Evolutionary conservation across 2,888 invertebrate species (phyloP).

Genomic region (Athrips mouffetella): DNA sequence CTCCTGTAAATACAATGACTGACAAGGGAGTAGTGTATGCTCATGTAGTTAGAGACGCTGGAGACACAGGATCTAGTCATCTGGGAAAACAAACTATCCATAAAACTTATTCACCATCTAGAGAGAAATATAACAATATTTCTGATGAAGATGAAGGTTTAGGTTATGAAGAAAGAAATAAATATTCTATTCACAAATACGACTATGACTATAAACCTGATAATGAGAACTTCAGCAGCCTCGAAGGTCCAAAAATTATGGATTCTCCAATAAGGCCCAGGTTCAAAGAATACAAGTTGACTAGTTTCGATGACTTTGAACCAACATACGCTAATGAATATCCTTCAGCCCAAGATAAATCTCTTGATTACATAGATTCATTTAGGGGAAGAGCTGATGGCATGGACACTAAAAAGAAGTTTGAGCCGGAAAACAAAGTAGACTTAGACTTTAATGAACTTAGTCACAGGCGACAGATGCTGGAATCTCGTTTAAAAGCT

Average conservation of each 20-base stretch:
- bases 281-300: constrained; percentile 78
- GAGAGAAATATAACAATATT: constrained; percentile 73
- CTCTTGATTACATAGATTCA: constrained; percentile 55
- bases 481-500: constrained; percentile 86
- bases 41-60: constrained; percentile 80
- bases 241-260: constrained; percentile 63
- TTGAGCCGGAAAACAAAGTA: constrained; percentile 57
- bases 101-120: constrained; percentile 66
- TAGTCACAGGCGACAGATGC: constrained; percentile 84
- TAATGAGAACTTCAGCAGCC: constrained; percentile 64
- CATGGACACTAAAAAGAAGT: constrained; percentile 80
- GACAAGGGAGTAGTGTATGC: constrained; percentile 85
- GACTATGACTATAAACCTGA: constrained; percentile 72
- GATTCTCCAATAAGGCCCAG: constrained; percentile 82
- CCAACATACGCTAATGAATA: constrained; percentile 70
- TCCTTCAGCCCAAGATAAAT: constrained; percentile 46
- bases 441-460: constrained; percentile 79
- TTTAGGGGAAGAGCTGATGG: constrained; percentile 82
- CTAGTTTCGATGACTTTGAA: constrained; percentile 71
- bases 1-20: constrained; percentile 71
- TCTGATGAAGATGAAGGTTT: constrained; percentile 90
- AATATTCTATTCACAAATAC: constrained; percentile 51
- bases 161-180: constrained; percentile 82
- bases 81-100: constrained; percentile 70
- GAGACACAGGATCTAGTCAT: constrained; percentile 43